phyloP scores from a whole-genome alignment of 1,140 invertebrate species.

The Spodoptera frugiperda region DNA sequence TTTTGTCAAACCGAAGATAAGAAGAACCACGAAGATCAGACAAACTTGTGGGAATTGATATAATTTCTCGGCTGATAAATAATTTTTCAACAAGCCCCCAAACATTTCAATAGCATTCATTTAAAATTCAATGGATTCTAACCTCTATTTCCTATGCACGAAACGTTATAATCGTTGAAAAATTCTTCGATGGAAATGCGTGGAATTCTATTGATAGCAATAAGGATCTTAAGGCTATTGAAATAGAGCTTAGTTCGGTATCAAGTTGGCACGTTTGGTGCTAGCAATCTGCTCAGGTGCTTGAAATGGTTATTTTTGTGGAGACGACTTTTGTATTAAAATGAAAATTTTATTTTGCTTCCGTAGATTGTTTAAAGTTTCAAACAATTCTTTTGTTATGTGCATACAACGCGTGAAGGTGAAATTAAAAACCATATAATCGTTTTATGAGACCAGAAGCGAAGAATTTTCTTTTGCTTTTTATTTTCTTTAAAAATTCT shows the following conservation, averaged over 20 bases:
- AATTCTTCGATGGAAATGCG: neutral
- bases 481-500: no score
- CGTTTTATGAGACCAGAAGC: neutral
- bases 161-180: conserved; percentile 14
- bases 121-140: neutral
- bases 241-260: conserved; percentile 49
- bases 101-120: conserved; percentile 17
- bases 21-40: no score
- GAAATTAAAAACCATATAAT: conserved; percentile 3
- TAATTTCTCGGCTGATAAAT: no score
- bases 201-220: conserved; percentile 9
- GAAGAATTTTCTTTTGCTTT: neutral
- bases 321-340: conserved; percentile 60
- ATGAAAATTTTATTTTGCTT: conserved; percentile 33
- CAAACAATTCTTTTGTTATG: conserved; percentile 30
- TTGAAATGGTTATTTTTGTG: conserved; percentile 58
- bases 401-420: neutral
- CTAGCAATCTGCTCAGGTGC: conserved; percentile 81
- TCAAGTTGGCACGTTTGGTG: conserved; percentile 65
- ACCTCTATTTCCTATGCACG: neutral
- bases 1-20: no score
- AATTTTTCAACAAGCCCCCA: conserved; percentile 27
- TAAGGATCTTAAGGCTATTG: conserved; percentile 22
- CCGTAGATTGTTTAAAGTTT: conserved; percentile 24
- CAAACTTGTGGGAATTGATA: no score